Conservation (phyloP, 2,797 vertebrate species). For the Helicolenus hilgendorfi region DNA sequence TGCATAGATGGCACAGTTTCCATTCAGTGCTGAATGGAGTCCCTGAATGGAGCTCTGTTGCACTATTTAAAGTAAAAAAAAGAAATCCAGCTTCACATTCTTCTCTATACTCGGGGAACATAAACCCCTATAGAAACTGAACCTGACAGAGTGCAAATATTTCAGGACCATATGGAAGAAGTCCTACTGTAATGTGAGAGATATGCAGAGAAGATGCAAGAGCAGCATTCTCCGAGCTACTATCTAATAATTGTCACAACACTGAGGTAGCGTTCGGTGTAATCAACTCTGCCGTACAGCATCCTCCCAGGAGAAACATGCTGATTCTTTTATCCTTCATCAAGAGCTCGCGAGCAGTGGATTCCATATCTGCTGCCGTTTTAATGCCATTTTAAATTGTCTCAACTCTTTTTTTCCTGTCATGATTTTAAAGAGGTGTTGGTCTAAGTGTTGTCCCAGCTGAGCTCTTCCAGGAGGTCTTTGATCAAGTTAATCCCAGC, state of each 20-base stretch:
- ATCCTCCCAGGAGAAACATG: slow-evolving; percentile 31
- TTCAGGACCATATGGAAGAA: slow-evolving; percentile 6
- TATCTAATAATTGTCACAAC: slow-evolving; percentile 49
- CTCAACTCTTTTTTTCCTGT: background rate
- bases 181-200: slow-evolving; percentile 15
- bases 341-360: background rate
- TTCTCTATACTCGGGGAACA: background rate
- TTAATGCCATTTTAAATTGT: background rate
- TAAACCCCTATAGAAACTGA: background rate
- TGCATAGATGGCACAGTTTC: slow-evolving; percentile 35
- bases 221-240: slow-evolving; percentile 37
- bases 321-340: slow-evolving; percentile 29
- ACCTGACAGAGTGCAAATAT: slow-evolving; percentile 21
- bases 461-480: slow-evolving; percentile 13
- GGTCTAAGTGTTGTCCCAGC: background rate
- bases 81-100: background rate
- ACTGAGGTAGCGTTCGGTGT: slow-evolving; percentile 28
- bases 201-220: slow-evolving; percentile 50
- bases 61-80: slow-evolving; percentile 26
- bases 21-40: background rate
- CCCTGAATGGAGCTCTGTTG: slow-evolving; percentile 30
- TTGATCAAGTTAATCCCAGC: slow-evolving; percentile 33
- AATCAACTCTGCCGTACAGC: slow-evolving; percentile 46
- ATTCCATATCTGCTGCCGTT: background rate
- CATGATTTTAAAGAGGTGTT: background rate